A percentile compares a stretch with the other conserved stretches of the same genome.
Conservation (phyloP, 1,140 invertebrate genomes). For the Drosophila ohnishii region DNA sequence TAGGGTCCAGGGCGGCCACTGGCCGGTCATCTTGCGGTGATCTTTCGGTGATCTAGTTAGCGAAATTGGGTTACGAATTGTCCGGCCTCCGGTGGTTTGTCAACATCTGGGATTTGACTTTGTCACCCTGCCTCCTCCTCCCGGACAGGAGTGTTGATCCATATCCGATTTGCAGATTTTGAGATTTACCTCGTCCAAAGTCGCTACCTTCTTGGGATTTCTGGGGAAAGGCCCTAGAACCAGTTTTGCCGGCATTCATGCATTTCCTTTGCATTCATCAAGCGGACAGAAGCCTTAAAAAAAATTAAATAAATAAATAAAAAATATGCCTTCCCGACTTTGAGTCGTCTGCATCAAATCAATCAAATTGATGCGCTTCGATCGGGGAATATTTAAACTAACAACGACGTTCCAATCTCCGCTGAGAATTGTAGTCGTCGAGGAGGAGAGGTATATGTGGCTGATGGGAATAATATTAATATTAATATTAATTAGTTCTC, state of each 20-base stretch:
- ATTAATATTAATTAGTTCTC: too few species aligned
- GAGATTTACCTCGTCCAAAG: neutral
- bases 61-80: constrained; percentile 55
- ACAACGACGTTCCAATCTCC: constrained; percentile 32
- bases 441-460: neutral
- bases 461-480: too few species aligned
- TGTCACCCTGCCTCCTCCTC: constrained; percentile 21
- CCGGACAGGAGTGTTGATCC: constrained; percentile 11
- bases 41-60: constrained; percentile 61
- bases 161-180: constrained; percentile 31
- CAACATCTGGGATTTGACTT: constrained; percentile 52
- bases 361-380: constrained; percentile 76
- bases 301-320: constrained; percentile 8
- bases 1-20: constrained; percentile 26
- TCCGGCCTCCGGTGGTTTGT: constrained; percentile 35
- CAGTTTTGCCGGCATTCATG: constrained; percentile 1
- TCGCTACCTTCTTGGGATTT: constrained; percentile 13
- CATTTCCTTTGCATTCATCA: constrained; percentile 29
- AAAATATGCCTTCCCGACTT: constrained; percentile 10
- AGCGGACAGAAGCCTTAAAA: neutral
- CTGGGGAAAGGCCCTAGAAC: neutral
- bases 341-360: constrained; percentile 68
- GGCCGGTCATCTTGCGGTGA: constrained; percentile 6
- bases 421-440: too few species aligned
- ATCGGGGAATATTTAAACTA: constrained; percentile 71